Conservation (phyloP, 2,888 invertebrate genomes). For the Mesorhabditis belari region DNA sequence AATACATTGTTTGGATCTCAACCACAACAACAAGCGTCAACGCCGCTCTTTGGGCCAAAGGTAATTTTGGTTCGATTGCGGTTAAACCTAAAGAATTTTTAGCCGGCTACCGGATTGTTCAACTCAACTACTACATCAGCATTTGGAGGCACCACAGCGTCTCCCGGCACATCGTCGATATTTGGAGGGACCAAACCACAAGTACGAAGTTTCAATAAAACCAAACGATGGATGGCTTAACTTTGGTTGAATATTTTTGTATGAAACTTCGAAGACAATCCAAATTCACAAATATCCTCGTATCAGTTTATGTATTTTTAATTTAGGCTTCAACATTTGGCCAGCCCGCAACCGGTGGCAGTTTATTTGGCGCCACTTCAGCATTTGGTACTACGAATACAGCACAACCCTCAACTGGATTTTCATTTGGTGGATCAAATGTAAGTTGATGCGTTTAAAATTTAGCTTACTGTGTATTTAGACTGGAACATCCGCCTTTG, state of each 20-base stretch:
- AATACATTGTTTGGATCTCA: background rate
- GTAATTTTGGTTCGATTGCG: slow-evolving; percentile 1
- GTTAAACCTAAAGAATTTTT: too few species aligned
- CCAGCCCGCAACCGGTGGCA: slow-evolving; percentile 31
- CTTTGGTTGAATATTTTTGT: background rate
- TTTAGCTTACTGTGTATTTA: background rate
- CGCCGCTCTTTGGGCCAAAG: slow-evolving; percentile 5
- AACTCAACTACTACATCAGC: background rate
- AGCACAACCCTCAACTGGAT: slow-evolving; percentile 15
- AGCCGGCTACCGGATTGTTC: background rate
- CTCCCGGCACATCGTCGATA: slow-evolving; percentile 7
- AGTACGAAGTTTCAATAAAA: too few species aligned
- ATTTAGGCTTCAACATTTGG: slow-evolving; percentile 12
- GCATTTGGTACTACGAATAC: slow-evolving; percentile 21
- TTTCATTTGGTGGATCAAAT: slow-evolving; percentile 19
- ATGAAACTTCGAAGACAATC: too few species aligned
- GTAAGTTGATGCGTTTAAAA: background rate
- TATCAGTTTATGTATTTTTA: background rate
- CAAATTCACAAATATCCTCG: too few species aligned
- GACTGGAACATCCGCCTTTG: slow-evolving; percentile 22
- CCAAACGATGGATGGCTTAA: too few species aligned
- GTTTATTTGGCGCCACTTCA: slow-evolving; percentile 44
- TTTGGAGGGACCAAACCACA: slow-evolving; percentile 12
- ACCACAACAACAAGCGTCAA: slow-evolving; percentile 3
- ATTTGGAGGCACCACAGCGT: background rate